These are phyloP conservation scores for Rugalucina vietnamica DNA, from an alignment of 2,888 invertebrate genomes.

Conservation along the genomic window DNA sequence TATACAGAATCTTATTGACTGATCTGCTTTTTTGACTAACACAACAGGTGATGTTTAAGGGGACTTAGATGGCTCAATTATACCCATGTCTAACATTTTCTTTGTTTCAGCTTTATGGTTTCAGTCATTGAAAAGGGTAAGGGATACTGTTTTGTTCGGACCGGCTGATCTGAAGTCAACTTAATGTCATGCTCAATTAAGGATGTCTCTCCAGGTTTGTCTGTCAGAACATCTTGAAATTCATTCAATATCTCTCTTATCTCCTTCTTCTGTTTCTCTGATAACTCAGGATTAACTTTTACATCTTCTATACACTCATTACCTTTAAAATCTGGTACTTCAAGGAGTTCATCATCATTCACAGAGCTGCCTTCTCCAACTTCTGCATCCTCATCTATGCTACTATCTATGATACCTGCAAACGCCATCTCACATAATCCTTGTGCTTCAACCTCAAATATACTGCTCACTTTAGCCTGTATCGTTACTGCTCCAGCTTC, in stretches of 20 bases:
- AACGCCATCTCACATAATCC: background rate
- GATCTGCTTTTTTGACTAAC: constrained; percentile 48
- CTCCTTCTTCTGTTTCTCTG: background rate
- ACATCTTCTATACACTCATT: background rate
- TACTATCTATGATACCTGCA: background rate
- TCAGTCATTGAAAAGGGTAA: constrained; percentile 13
- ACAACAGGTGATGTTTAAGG: constrained; percentile 43
- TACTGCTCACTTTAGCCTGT: background rate
- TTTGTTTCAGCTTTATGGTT: constrained; percentile 12
- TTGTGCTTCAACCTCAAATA: background rate
- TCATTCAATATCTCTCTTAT: constrained; percentile 18
- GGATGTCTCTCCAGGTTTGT: constrained; percentile 8
- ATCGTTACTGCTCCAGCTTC: background rate
- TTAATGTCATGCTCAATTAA: background rate
- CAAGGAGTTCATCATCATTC: background rate
- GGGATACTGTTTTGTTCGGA: constrained; percentile 18
- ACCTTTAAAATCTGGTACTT: background rate
- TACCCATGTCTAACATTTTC: constrained; percentile 31
- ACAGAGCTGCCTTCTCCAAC: background rate
- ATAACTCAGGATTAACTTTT: constrained; percentile 5
- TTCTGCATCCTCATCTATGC: background rate
- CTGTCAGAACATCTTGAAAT: constrained; percentile 26
- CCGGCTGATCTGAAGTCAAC: background rate
- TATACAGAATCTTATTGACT: constrained; percentile 38
- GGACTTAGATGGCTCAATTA: constrained; percentile 17